Evolutionary conservation across 2,888 invertebrate species (phyloP).

Genomic region (Deilephila elpenor): DNA sequence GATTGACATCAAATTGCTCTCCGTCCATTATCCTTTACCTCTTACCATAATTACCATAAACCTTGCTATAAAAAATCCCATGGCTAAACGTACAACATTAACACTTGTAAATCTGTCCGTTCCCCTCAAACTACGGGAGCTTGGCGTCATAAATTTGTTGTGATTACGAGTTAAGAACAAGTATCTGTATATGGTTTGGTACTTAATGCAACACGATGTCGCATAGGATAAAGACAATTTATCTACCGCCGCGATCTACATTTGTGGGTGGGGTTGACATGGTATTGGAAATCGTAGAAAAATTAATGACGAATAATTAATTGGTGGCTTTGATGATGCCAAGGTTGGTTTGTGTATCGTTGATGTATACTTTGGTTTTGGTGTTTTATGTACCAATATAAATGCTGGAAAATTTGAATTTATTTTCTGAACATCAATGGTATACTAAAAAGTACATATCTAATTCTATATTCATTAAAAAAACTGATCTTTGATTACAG

Average conservation of each 20-base stretch:
- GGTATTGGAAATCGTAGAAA: constrained; percentile 22
- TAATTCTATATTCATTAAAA: too few species aligned
- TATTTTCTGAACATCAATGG: too few species aligned
- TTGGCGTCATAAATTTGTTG: constrained; percentile 26
- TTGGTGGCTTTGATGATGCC: neutral
- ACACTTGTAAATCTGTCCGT: constrained; percentile 16
- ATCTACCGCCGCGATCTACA: constrained; percentile 11
- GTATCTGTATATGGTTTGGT: constrained; percentile 24
- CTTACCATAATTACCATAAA: neutral
- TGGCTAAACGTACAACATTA: neutral
- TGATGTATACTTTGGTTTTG: neutral
- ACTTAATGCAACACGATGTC: constrained; percentile 23
- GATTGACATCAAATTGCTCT: too few species aligned
- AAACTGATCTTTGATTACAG: too few species aligned
- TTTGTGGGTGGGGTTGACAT: constrained; percentile 13
- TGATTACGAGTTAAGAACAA: constrained; percentile 28
- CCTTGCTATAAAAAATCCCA: neutral
- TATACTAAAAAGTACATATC: too few species aligned
- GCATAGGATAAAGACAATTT: constrained; percentile 15
- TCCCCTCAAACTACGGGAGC: neutral
- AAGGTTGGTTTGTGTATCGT: too few species aligned
- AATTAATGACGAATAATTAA: neutral
- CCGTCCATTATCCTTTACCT: too few species aligned
- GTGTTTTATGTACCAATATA: neutral
- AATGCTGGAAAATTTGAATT: too few species aligned